These are phyloP conservation scores for Drosophila kuntzei DNA, from an alignment of 2,888 invertebrate genomes.

Conservation along the genomic window DNA sequence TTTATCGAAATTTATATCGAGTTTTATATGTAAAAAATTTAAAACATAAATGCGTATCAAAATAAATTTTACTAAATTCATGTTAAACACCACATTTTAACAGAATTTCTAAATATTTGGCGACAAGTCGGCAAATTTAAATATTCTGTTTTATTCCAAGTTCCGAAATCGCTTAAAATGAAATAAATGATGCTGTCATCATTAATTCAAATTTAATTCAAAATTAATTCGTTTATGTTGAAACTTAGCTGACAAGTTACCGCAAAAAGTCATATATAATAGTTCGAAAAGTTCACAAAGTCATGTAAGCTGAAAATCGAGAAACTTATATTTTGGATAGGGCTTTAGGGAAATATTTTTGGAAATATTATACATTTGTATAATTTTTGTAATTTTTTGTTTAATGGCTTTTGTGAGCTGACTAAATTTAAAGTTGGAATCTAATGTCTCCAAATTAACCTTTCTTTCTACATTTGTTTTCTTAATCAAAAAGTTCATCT, in stretches of 20 bases:
- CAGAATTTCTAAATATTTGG: neutral
- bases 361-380: too few relatives aligned
- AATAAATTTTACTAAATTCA: slow-evolving; percentile 1
- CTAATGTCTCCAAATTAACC: neutral
- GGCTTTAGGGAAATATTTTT: too few relatives aligned
- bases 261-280: neutral
- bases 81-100: slow-evolving; percentile 11
- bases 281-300: neutral
- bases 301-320: neutral
- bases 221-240: neutral
- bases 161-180: neutral
- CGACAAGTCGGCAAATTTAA: neutral
- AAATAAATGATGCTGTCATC: too few relatives aligned
- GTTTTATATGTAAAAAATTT: too few relatives aligned
- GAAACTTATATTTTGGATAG: too few relatives aligned
- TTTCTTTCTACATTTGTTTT: neutral
- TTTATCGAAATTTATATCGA: too few relatives aligned
- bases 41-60: slow-evolving; percentile 12
- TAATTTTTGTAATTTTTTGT: too few relatives aligned
- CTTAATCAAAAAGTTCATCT: neutral
- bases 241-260: neutral
- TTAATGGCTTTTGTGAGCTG: neutral
- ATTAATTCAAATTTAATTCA: too few relatives aligned
- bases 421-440: neutral
- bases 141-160: neutral